Evolutionary conservation across 1,140 invertebrate species (phyloP), one percentile per base, ranked within the genome.

Genomic region (Globodera rostochiensis): DNA sequence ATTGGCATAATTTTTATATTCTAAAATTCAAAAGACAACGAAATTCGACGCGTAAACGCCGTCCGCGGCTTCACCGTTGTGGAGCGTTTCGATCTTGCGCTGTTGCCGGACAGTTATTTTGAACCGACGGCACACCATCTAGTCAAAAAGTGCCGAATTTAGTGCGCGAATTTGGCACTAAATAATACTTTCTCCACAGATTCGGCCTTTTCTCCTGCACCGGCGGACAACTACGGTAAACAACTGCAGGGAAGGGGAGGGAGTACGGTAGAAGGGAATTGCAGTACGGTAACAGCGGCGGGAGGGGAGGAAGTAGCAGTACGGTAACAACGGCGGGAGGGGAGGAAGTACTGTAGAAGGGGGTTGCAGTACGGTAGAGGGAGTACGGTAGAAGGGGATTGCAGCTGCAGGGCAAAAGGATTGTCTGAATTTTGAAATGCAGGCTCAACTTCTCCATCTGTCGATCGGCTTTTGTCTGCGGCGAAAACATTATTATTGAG

Each of bases 401-500:
- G 25, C 25, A 36, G 25, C 25, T 36, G 25, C 25, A 36, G 25
- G 25, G 25, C 25, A 36, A 36, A 36, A 36, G 25, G 25, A 36
- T 36, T 36, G 25, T 36, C 57, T 60, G 5, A 13, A 13, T 60
- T 60, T 60, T 13, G 57, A 36, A 36, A 36, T 36, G 5, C 19
- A 60, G 77, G 13, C 69, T 83, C 7, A 49, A 83, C 45, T 83
- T 83, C 53, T 79, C 82, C n/a, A 78, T 83, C 50, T 80, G 74
- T 74, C 50, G 80, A 3, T 60, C 64, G 53, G 82, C 82, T 36
- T 83, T 83, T 74, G 82, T 83, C 21, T 84, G 82, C 67, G 82
- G 82, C 36, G 82, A 83, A 78, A 83, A 83, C 57, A 83, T 83
- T 7, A 79, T 74, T 15, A 83, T 83, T 78, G 81, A 83, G 47